A percentile compares a stretch with the other conserved stretches of the same genome.
Conservation (phyloP, 2,888 invertebrate genomes). For the Cantharis flavilabris region DNA sequence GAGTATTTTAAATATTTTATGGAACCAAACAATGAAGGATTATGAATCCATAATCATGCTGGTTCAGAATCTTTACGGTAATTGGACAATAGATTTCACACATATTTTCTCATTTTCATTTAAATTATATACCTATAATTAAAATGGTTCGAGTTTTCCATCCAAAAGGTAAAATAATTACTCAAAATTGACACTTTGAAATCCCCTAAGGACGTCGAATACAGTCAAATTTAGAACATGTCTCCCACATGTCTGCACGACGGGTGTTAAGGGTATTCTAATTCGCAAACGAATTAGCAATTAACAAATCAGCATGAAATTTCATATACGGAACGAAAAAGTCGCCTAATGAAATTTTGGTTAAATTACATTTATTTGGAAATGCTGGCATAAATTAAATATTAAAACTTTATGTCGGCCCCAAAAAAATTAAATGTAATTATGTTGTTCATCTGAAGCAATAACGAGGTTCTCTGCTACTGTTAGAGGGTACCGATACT, state of each 20-base stretch:
- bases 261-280: not conserved
- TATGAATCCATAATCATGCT: not conserved
- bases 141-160: not conserved
- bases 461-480: not conserved
- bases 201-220: not conserved
- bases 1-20: not conserved
- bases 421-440: not conserved
- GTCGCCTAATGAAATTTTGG: not conserved
- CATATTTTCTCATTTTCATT: not conserved
- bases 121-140: not conserved
- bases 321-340: not conserved
- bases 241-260: not conserved
- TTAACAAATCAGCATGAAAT: not conserved
- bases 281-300: not conserved
- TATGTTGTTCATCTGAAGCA: not conserved
- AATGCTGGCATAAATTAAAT: not conserved
- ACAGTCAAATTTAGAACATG: not conserved
- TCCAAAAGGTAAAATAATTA: not conserved
- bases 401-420: not conserved
- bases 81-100: not conserved
- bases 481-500: not conserved
- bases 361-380: not conserved
- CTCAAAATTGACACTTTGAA: not conserved
- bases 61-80: not conserved
- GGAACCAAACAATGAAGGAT: not conserved